Evolutionary conservation across 2,888 invertebrate genomes (phyloP), one percentile per base, ranked within the genome.

Genomic region (Scaptomyza parva): DNA sequence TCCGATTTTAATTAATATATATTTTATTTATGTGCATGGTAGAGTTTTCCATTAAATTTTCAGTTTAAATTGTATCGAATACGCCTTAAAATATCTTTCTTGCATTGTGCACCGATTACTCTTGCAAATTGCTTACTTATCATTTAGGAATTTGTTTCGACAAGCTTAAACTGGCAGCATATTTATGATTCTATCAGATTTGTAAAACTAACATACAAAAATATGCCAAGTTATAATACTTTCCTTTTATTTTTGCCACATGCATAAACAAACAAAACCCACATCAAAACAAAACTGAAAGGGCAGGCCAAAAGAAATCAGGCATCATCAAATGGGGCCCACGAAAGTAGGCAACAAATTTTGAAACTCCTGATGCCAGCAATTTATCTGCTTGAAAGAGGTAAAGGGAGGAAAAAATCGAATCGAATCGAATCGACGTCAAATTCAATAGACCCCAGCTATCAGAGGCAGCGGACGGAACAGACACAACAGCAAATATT

Each of bases 301-400:
- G 28, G 18, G n/a, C 14, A 35, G 11, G 24, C 24, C 3, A 33
- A 28, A n/a, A 26, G 6, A 57, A 62, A 50, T 43, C 33, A 39
- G 20, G 40, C 45, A 44, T 28, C 33, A 26, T 43, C 30, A 50
- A 48, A 41, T n/a, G 26, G n/a, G 9, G 44, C 60, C 61, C 83
- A 20, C 57, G 62, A 69, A 78, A 77, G 82, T 82, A 76, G 79
- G 86, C 83, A 70, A 60, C 70, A 54, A 44, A 74, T 76, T 80
- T 78, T 70, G 55, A 60, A 83, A 77, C 66, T 60, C 72, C 58
- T 81, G 73, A 78, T 72, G 62, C 68, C 58, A 59, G 39, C 78
- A 86, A 78, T 83, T 65, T 66, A 64, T 70, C 62, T 72, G 74
- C 61, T 67, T 52, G 39, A 47, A 58, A 55, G 64, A 55, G 62